Evolutionary conservation across 2,113 vertebrate species (phyloP).

Genomic region (Panthera leo): DNA sequence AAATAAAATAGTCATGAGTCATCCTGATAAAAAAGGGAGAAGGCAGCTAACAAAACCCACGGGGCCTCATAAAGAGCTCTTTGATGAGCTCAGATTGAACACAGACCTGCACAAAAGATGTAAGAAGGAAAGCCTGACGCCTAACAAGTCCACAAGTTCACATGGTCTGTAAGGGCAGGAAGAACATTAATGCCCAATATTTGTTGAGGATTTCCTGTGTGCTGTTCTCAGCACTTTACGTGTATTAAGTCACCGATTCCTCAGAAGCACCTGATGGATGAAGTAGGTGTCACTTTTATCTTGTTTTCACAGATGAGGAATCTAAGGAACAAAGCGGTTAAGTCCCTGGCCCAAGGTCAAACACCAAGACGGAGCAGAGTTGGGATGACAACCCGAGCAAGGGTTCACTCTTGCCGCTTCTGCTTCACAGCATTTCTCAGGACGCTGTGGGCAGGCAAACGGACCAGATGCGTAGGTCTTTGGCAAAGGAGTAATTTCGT

Average conservation of each 20-base stretch:
- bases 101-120: slow-evolving; percentile 27
- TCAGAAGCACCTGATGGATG: not conserved
- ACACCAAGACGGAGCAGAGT: not conserved
- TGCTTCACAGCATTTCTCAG: not conserved
- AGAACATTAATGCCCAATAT: not conserved
- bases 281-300: not conserved
- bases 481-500: not conserved
- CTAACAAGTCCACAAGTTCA: not conserved
- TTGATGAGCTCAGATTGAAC: slow-evolving; percentile 61
- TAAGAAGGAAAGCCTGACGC: not conserved
- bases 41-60: slow-evolving; percentile 63
- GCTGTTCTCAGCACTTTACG: not conserved
- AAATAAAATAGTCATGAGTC: slow-evolving; percentile 68
- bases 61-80: slow-evolving; percentile 53
- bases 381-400: not conserved
- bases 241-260: not conserved
- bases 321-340: not conserved
- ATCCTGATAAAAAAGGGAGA: slow-evolving; percentile 43
- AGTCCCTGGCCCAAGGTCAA: not conserved
- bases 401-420: not conserved
- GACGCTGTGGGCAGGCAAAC: not conserved
- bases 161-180: not conserved
- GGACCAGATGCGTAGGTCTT: not conserved
- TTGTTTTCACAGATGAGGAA: not conserved
- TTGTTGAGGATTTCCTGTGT: not conserved